phyloP scores from a whole-genome alignment of 1,140 invertebrate genomes.

The Paramacrobiotus metropolitanus region DNA sequence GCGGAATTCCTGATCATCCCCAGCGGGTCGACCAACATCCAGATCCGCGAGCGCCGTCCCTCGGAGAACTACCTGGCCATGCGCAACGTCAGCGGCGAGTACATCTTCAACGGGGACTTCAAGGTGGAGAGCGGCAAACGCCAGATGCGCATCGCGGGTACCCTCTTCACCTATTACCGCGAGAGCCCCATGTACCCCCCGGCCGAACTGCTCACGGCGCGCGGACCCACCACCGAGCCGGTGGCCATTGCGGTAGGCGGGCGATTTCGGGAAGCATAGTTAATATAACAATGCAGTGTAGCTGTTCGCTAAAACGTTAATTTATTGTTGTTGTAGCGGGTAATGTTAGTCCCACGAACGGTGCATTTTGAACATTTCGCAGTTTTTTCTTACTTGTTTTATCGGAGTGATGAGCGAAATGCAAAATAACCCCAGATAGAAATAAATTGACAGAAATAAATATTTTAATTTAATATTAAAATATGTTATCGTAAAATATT shows the following conservation, averaged over 20 bases:
- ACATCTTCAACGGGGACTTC: conserved; percentile 81
- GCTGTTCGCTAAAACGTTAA: too few relatives aligned
- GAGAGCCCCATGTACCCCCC: conserved; percentile 39
- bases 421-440: too few relatives aligned
- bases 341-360: too few relatives aligned
- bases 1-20: conserved; percentile 78
- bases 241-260: conserved; percentile 56
- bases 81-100: conserved; percentile 50
- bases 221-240: conserved; percentile 63
- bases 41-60: conserved; percentile 44
- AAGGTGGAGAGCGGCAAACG: conserved; percentile 42
- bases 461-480: too few relatives aligned
- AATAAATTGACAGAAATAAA: too few relatives aligned
- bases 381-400: too few relatives aligned
- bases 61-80: conserved; percentile 83
- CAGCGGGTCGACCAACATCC: conserved; percentile 72
- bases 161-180: conserved; percentile 61
- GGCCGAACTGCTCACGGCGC: conserved; percentile 50
- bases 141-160: conserved; percentile 37
- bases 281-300: too few relatives aligned
- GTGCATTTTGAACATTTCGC: too few relatives aligned
- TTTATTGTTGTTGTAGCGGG: too few relatives aligned
- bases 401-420: too few relatives aligned
- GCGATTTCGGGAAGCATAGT: too few relatives aligned
- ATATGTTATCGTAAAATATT: too few relatives aligned